Percentiles rank a stretch among this genome's conserved stretches.
These are phyloP conservation scores for Sinella curviseta DNA, from an alignment of 1,140 invertebrate genomes.

Conservation along the genomic window DNA sequence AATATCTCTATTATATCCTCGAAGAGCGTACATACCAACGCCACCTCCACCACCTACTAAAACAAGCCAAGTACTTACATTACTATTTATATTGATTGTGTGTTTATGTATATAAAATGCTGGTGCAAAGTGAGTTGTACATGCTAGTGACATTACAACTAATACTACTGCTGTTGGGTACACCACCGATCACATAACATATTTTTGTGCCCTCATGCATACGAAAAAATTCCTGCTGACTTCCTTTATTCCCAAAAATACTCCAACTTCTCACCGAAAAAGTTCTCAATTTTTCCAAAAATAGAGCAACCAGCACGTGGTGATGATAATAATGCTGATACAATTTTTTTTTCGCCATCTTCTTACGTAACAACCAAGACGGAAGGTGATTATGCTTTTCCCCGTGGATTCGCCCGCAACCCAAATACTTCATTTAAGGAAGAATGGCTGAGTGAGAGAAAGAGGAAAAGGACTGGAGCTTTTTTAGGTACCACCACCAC, in stretches of 20 bases:
- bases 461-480: background rate
- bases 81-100: no score
- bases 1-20: no score
- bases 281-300: background rate
- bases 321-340: background rate
- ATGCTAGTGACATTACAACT: no score
- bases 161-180: no score
- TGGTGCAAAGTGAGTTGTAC: no score
- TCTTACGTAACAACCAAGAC: background rate
- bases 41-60: no score
- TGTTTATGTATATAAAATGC: no score
- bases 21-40: no score
- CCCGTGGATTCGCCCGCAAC: no score
- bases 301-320: conserved; percentile 10
- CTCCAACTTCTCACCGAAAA: background rate
- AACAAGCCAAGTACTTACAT: no score
- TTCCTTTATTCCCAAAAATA: background rate
- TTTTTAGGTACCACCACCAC: no score
- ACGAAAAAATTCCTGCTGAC: background rate
- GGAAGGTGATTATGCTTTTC: background rate
- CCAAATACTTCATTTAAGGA: background rate
- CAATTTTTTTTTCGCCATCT: background rate
- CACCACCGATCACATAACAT: background rate
- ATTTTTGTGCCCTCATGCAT: background rate
- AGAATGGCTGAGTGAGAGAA: background rate